Evolutionary conservation across 2,888 invertebrate genomes (phyloP), one percentile per base, ranked within the genome.

Genomic region (Eilema caniola): DNA sequence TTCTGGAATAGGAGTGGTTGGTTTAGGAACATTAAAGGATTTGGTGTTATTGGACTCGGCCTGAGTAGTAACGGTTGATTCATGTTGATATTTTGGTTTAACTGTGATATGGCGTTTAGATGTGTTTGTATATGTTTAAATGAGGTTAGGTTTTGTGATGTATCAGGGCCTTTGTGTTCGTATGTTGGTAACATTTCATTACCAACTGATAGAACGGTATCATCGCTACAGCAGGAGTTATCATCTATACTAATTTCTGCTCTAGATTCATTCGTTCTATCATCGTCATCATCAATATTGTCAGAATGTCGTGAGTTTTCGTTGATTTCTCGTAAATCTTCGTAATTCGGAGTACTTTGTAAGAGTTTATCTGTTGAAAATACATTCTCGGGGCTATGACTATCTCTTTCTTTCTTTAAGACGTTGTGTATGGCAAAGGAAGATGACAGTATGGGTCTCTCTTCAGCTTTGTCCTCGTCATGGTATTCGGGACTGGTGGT

Each of bases 171-270:
- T 72, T 86, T 90, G 57, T 92, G 90, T 4, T 90, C 89, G 37
- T 86, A 92, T 56, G 83, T 88, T 3, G 95, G 94, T 11, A 96
- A 96, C 2, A 96, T 96, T 83, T 98, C 98, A 86, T 98, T 97
- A 10, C 98, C 98, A 77, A 98, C 98, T 80, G 98, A 98, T 47
- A 98, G 87, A 5, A 98, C 98, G 61, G 98, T 98, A 85, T 97
- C 98, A 83, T 97, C 97, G 82, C 97, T 97, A 80, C 97, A 96
- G 78, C 97, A 97, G 73, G 97, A 97, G 75, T 96, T 96, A 24
- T 96, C 96, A 71, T 94, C 95, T 20, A 96, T 92, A 73, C 95
- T 95, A 47, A 95, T 94, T 76, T 94, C 94, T 20, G 92, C 90
- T 82, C 94, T 89, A 10, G 82, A 82, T 73, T 82, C 82, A 20